Evolutionary conservation across 92 coral and sea anemone species (phyloP), one percentile per base, ranked within the genome.

Genomic region (Phenganax stokvisi): DNA sequence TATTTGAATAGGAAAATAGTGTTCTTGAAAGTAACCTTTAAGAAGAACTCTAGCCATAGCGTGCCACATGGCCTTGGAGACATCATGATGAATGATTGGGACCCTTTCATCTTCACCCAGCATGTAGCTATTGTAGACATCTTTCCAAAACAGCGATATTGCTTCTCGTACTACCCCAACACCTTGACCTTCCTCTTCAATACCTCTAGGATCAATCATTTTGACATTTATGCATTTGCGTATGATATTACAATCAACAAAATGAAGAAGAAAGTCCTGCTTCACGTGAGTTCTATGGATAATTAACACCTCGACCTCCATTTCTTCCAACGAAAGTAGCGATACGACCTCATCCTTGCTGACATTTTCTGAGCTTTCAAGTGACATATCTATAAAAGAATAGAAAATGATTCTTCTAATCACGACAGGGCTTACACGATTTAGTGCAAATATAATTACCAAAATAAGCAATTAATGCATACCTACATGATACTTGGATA

Each of bases 1-100:
- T 66, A 66, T 66, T 15, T 66, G 72, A 66, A 66, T 66, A 66
- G 72, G 72, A 27, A 66, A 66, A 66, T 66, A 66, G 72, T 15
- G 72, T 66, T 66, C 47, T 15, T 66, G 72, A 27, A 66, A 27
- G 31, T 66, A 66, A 66, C 72, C 72, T 66, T 66, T 66, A 30
- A 66, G 72, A 11, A 66, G 72, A 9, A 66, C 72, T 66, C 72
- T 66, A 51, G 72, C 72, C 10, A 66, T 37, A 66, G 53, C 72
- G 0, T 66, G 72, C 51, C 72, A 66, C 72, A 66, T 66, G 44
- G 51, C 12, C 72, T 66, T 66, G 31, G 72, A 66, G 51, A 66
- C 70, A 64, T 64, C 70, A 64, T 64, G 70, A 64, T 10, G 70
- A 17, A 64, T 64, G 37, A 64, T 64, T 64, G 70, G 70, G 37